phyloP scores from a whole-genome alignment of 1,140 invertebrate genomes.

The Drosophila pseudoananassae region DNA sequence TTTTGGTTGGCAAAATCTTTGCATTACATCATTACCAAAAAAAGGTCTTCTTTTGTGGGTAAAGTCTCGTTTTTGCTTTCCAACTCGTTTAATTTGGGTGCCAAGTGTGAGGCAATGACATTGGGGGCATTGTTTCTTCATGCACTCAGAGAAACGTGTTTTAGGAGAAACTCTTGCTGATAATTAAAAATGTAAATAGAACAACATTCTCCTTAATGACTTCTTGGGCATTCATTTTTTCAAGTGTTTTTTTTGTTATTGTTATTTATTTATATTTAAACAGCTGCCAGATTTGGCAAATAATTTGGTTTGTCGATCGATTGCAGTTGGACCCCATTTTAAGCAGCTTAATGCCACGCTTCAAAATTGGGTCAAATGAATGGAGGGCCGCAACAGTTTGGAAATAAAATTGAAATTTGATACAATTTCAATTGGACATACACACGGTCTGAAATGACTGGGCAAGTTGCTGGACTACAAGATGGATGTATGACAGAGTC shows the following conservation, averaged over 20 bases:
- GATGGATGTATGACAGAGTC: neutral
- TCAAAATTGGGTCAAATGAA: conserved; percentile 68
- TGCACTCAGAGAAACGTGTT: conserved; percentile 22
- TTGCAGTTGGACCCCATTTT: conserved; percentile 41
- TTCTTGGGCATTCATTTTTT: neutral
- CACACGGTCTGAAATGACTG: neutral
- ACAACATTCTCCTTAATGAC: neutral
- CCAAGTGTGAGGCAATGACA: conserved; percentile 57
- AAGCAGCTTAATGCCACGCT: conserved; percentile 64
- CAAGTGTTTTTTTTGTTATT: conserved; percentile 3
- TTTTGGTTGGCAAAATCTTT: conserved; percentile 43
- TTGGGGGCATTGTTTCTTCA: conserved; percentile 42
- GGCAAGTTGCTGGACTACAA: neutral
- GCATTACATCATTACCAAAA: conserved; percentile 69
- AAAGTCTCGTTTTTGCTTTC: conserved; percentile 9
- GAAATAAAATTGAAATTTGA: conserved; percentile 70
- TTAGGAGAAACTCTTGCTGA: neutral
- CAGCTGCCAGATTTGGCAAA: conserved; percentile 51
- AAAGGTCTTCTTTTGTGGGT: conserved; percentile 10
- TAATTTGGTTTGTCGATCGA: conserved; percentile 42
- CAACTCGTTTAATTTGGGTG: conserved; percentile 48
- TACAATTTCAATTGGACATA: conserved; percentile 56
- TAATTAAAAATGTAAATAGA: neutral
- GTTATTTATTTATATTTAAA: conserved; percentile 31
- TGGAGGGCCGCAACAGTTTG: conserved; percentile 53